Conservation (phyloP, 2,113 vertebrate species). For the Rattus norvegicus region GRCr8 NC_086037.1:60741001-60741500, state of each 20-base stretch:
- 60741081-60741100: conserved; percentile 21
- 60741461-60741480: background rate
- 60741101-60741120: background rate
- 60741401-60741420: too few relatives aligned
- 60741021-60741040: background rate
- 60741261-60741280: accelerated
- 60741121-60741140: background rate
- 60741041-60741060: background rate
- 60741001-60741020: background rate
- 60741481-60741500: background rate
- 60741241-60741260: background rate
- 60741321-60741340: background rate
- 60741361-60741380: too few relatives aligned
- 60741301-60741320: background rate
- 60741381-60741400: too few relatives aligned
- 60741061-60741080: background rate
- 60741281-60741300: background rate
- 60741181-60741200: background rate
- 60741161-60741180: background rate
- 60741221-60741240: accelerated
- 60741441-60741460: background rate
- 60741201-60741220: accelerated
- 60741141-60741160: background rate
- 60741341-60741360: background rate
- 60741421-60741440: background rate